Evolutionary conservation across 1,140 invertebrate species (phyloP).

Genomic region (Acromyrmex echinatior): DNA sequence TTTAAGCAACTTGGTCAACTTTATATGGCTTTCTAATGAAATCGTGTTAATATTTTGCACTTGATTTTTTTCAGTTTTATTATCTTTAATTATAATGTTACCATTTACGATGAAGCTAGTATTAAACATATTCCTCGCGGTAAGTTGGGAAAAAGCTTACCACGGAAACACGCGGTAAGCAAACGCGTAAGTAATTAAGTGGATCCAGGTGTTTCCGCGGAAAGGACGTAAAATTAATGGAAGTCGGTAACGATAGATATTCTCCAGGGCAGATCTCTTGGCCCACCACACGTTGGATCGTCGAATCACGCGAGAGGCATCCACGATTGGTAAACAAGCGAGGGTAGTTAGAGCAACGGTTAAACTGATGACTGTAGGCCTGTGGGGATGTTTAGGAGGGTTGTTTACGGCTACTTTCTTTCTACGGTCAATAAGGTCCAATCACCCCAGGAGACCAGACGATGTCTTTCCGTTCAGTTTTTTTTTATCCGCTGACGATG

Average conservation of each 20-base stretch:
- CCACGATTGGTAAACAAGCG: conserved; percentile 83
- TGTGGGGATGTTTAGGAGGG: conserved; percentile 82
- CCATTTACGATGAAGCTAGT: conserved; percentile 26
- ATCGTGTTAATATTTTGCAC: conserved; percentile 19
- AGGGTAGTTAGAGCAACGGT: conserved; percentile 83
- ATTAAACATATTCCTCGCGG: conserved; percentile 42
- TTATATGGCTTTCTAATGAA: background rate
- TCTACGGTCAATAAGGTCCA: conserved; percentile 81
- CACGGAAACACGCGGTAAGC: conserved; percentile 46
- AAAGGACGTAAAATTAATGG: conserved; percentile 64
- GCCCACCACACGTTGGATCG: conserved; percentile 65
- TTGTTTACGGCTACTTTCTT: conserved; percentile 83
- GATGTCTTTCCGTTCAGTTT: conserved; percentile 76
- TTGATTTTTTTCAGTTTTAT: background rate
- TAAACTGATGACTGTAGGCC: conserved; percentile 81
- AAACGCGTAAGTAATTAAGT: conserved; percentile 66
- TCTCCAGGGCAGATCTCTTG: conserved; percentile 46
- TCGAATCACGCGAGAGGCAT: conserved; percentile 77
- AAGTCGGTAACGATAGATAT: conserved; percentile 60
- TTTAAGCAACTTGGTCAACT: background rate
- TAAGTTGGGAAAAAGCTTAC: conserved; percentile 42
- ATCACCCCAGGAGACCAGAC: conserved; percentile 72
- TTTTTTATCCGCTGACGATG: conserved; percentile 82
- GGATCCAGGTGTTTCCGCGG: conserved; percentile 63
- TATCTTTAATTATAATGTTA: conserved; percentile 40